phyloP scores from a whole-genome alignment of 2,888 invertebrate species.

The Metalampra italica region DNA sequence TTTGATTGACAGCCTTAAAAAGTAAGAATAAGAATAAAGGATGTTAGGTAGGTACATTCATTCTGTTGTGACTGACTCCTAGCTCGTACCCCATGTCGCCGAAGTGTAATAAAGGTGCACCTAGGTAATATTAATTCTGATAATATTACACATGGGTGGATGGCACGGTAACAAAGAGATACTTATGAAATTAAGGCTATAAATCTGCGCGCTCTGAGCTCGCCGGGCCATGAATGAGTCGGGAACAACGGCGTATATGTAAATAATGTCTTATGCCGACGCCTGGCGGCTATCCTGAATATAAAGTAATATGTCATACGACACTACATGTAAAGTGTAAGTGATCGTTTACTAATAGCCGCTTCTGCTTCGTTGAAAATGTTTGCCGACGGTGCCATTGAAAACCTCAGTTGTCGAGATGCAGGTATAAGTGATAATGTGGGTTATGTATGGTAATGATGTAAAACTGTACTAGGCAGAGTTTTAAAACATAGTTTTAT shows the following conservation, averaged over 20 bases:
- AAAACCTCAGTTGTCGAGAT: background rate
- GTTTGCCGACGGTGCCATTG: background rate
- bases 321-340: constrained; percentile 35
- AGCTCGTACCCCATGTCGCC: too few species aligned
- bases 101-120: constrained; percentile 42
- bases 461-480: too few species aligned
- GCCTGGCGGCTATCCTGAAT: constrained; percentile 40
- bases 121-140: constrained; percentile 46
- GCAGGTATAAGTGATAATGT: too few species aligned
- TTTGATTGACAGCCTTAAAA: too few species aligned
- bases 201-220: constrained; percentile 62
- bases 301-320: constrained; percentile 62
- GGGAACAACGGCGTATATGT: constrained; percentile 72
- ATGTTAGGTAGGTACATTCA: too few species aligned
- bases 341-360: constrained; percentile 47
- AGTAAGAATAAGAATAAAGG: too few species aligned
- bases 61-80: too few species aligned
- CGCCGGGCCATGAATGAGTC: constrained; percentile 63
- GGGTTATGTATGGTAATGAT: too few species aligned
- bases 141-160: constrained; percentile 53
- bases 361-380: constrained; percentile 13
- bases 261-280: constrained; percentile 60
- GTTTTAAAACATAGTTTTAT: too few species aligned
- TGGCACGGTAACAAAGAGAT: constrained; percentile 70
- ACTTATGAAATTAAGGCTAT: constrained; percentile 77